These are phyloP conservation scores for Brachypterus glaber DNA, from an alignment of 2,888 invertebrate species.

Conservation along the genomic window DNA sequence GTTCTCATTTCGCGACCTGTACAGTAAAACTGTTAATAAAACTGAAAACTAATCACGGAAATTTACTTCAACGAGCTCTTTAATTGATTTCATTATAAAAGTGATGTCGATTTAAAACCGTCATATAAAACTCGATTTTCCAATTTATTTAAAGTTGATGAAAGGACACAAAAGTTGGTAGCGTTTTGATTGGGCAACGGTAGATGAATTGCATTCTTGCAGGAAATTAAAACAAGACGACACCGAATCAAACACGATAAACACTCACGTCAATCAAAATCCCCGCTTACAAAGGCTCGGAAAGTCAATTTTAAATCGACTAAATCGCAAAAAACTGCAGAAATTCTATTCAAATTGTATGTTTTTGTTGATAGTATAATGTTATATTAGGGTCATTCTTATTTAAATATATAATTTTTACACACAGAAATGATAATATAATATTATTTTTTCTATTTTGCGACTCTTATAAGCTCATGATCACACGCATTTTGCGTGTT, in stretches of 20 bases:
- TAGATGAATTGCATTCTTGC: constrained; percentile 30
- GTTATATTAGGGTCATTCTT: too few relatives aligned
- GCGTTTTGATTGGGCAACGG: constrained; percentile 25
- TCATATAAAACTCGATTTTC: constrained; percentile 16
- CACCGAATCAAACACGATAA: constrained; percentile 16
- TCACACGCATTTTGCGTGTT: too few relatives aligned
- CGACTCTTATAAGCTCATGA: too few relatives aligned
- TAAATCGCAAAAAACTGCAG: too few relatives aligned
- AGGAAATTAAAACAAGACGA: constrained; percentile 26
- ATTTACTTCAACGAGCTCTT: constrained; percentile 9
- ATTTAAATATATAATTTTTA: too few relatives aligned
- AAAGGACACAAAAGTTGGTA: constrained; percentile 21
- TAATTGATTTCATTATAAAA: constrained; percentile 21
- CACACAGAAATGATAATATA: too few relatives aligned
- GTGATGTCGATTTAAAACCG: constrained; percentile 18
- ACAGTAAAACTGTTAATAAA: constrained; percentile 2
- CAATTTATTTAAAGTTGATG: constrained; percentile 21
- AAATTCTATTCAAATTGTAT: too few relatives aligned
- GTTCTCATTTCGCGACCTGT: too few relatives aligned
- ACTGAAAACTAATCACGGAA: constrained; percentile 3
- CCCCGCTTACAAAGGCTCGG: constrained; percentile 6
- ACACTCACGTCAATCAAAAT: constrained; percentile 22
- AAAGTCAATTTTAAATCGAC: constrained; percentile 13
- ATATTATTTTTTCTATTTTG: too few relatives aligned
- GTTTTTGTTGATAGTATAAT: too few relatives aligned